Base-by-base conservation (phyloP, 1,140 invertebrate species). In the Vanessa tameamea region DNA sequence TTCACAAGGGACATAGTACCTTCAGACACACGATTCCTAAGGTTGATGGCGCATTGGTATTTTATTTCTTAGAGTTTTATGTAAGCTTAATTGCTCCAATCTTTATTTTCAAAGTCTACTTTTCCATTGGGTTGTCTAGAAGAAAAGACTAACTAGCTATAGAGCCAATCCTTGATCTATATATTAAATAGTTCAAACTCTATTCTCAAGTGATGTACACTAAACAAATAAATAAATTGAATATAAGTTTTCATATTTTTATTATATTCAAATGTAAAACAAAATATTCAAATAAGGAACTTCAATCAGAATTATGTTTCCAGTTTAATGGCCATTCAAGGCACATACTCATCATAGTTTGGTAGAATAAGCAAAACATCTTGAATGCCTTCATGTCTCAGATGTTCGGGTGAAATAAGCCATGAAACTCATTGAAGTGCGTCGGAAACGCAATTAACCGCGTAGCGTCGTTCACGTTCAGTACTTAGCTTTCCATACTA, bases 331-430 rank as follows among this genome's bases (percentile, higher is more conserved):
- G 57, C 12, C 43, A 26, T 15, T 61, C 26, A 61, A 57, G 13
- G 37, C n/a, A 15, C 48, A 15, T 57, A 37, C 57, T 43, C 14
- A 15, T 37, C 57, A 37, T 13, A 23, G 8, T 11, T 23, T 57
- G 57, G 13, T 61, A 61, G 31, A 61, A 61, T 61, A 61, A 61
- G 14, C 57, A 37, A 61, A 61, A 61, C 57, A 26, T 55, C 69
- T 55, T 65, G 50, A 66, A 69, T 43, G 43, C 61, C 51, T 26
- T n/a, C 55, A 67, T 23, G 72, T 63, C 64, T 68, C 16, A 73
- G 65, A 73, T 73, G 53, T 68, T 73, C 47, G 66, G 31, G 65
- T 61, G 72, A 73, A 73, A 73, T 68, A 73, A 73, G 65, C 72
- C 72, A 59, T 73, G 57, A 73, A 73, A 68, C 55, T 26, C 72